Percentiles rank a stretch among this genome's conserved stretches.
These are phyloP conservation scores for Protophormia terraenovae DNA, from an alignment of 2,888 invertebrate genomes.

Conservation along the genomic window DNA sequence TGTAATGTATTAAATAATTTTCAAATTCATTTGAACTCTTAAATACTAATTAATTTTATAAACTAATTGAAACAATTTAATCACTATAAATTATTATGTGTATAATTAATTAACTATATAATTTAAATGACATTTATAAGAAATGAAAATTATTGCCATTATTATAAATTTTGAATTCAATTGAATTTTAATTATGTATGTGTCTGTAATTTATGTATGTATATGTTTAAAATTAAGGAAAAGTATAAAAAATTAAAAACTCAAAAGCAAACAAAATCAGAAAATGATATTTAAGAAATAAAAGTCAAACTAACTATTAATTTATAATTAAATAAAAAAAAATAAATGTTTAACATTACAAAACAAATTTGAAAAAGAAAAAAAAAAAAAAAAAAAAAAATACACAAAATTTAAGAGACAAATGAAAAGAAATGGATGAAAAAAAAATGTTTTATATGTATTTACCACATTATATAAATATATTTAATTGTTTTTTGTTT, in stretches of 20 bases:
- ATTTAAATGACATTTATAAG: neutral
- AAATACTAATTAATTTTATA: no score
- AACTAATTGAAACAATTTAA: no score
- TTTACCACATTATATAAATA: slow-evolving; percentile 41
- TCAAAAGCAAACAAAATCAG: neutral
- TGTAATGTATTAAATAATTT: neutral
- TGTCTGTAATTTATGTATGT: slow-evolving; percentile 22
- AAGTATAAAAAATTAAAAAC: neutral
- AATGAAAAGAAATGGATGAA: neutral
- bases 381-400: neutral
- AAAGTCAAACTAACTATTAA: neutral
- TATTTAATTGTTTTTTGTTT: slow-evolving; percentile 51
- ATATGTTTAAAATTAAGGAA: slow-evolving; percentile 3
- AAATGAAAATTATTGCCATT: slow-evolving; percentile 34
- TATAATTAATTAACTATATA: neutral
- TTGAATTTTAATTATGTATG: slow-evolving; percentile 8
- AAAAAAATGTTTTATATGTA: slow-evolving; percentile 55
- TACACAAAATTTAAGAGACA: neutral
- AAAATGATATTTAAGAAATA: neutral
- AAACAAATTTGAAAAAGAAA: no score
- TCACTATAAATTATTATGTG: neutral
- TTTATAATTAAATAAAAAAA: neutral
- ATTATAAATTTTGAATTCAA: neutral
- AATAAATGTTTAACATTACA: slow-evolving; percentile 18
- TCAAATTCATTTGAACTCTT: neutral